phyloP scores from a whole-genome alignment of 2,797 vertebrate species.

The Scolopax bukidnonensis region DNA sequence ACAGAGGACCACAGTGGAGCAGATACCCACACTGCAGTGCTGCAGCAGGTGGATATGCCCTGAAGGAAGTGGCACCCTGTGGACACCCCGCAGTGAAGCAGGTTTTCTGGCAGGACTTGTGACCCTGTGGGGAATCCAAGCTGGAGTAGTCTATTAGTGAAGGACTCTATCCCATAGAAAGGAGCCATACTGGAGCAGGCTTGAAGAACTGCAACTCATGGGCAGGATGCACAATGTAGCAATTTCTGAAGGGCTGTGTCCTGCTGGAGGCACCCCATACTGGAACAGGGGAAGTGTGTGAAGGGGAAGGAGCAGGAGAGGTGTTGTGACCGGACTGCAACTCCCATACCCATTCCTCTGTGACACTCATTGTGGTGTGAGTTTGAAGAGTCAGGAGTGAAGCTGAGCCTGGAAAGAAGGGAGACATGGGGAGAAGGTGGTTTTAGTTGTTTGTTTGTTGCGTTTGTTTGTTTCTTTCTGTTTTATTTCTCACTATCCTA shows the following conservation, averaged over 20 bases:
- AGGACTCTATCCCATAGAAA: not conserved
- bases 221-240: not conserved
- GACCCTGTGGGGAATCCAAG: fast-evolving
- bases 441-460: not conserved
- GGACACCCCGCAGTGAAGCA: not conserved
- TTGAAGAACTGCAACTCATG: not conserved
- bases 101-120: not conserved
- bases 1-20: not conserved
- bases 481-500: not conserved
- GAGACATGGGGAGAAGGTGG: not conserved
- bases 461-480: not conserved
- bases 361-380: not conserved
- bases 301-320: not conserved
- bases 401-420: not conserved
- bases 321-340: not conserved
- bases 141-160: not conserved
- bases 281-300: not conserved
- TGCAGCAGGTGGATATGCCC: not conserved
- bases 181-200: not conserved
- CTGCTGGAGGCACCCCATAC: not conserved
- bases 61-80: not conserved
- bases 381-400: not conserved
- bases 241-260: not conserved
- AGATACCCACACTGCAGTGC: not conserved
- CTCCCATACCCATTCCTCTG: not conserved